Percentiles rank a stretch among this genome's conserved stretches.
Conservation (phyloP, 2,888 invertebrate species). For the Tenthredo livida region DNA sequence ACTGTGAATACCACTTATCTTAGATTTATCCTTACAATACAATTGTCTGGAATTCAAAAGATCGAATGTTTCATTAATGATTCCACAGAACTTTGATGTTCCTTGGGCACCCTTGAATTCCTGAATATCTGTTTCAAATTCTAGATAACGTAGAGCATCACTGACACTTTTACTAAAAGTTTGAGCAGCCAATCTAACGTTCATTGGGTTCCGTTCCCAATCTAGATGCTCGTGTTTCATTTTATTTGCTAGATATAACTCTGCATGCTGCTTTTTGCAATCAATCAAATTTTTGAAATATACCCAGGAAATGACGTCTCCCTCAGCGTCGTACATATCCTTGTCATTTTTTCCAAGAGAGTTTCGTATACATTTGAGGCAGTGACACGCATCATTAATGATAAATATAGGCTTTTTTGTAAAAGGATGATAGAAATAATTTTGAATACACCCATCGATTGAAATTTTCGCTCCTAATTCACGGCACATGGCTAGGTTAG, state of each 20-base stretch:
- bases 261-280: slow-evolving; percentile 8
- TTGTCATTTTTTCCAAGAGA: slow-evolving; percentile 10
- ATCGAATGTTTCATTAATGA: slow-evolving; percentile 64
- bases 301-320: background rate
- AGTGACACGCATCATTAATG: slow-evolving; percentile 34
- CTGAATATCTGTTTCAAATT: slow-evolving; percentile 36
- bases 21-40: slow-evolving; percentile 56
- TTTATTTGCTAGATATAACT: background rate
- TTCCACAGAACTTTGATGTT: slow-evolving; percentile 60
- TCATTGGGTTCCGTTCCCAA: slow-evolving; percentile 62
- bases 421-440: background rate
- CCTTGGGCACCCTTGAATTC: slow-evolving; percentile 56
- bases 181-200: slow-evolving; percentile 63
- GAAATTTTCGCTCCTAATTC: background rate
- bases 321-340: slow-evolving; percentile 14
- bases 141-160: slow-evolving; percentile 58
- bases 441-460: background rate
- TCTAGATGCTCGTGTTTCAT: slow-evolving; percentile 51
- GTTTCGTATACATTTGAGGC: slow-evolving; percentile 26
- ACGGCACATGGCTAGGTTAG: background rate
- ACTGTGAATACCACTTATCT: slow-evolving; percentile 43
- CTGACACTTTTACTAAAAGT: slow-evolving; percentile 62
- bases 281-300: background rate
- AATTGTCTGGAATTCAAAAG: slow-evolving; percentile 62
- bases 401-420: background rate